Base-by-base conservation (phyloP, 2,888 invertebrate genomes). In the Drosophila macrospina region DNA sequence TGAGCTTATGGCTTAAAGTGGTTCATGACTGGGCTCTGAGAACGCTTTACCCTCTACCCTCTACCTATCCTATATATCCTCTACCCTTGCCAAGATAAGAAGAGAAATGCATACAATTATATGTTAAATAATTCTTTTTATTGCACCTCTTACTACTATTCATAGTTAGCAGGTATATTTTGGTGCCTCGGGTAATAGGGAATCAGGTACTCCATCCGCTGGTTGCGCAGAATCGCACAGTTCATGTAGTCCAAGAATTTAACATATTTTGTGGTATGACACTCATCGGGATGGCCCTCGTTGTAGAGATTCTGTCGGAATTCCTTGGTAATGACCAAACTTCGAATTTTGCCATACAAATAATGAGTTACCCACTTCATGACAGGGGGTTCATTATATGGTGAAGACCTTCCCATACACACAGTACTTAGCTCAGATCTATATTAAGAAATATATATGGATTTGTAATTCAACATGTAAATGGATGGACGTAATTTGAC, bases 111-210 rank as follows among this genome's bases (percentile, higher is more conserved):
- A n/a, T n/a, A n/a, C n/a, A n/a, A n/a, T n/a, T n/a, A n/a, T n/a
- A n/a, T n/a, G n/a, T n/a, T n/a, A n/a, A n/a, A n/a, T n/a, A n/a
- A n/a, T n/a, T n/a, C n/a, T n/a, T n/a, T n/a, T n/a, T n/a, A 16
- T 39, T 39, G 0, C 16, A 34, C 34, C 5, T 34, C 4, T 1
- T 10, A 16, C 16, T 39, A 16, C 16, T 39, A 8, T 36, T 36
- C n/a, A n/a, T 13, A 50, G 10, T 26, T 5, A 3, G 16, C 2
- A 5, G 36, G 37, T n/a, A 32, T 28, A 37, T 4, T 3, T 52
- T 64, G 64, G 7, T 56, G 44, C 0, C 5, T 30, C 0, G 76
- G 66, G 5, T 70, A 74, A 1, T 41, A 16, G 6, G 76, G 74
- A 6, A 71, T 16, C 2, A 32, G 11, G 2, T 24, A 71, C 11